Evolutionary conservation across 2,888 invertebrate species (phyloP).

Genomic region (Troides oblongomaculatus): DNA sequence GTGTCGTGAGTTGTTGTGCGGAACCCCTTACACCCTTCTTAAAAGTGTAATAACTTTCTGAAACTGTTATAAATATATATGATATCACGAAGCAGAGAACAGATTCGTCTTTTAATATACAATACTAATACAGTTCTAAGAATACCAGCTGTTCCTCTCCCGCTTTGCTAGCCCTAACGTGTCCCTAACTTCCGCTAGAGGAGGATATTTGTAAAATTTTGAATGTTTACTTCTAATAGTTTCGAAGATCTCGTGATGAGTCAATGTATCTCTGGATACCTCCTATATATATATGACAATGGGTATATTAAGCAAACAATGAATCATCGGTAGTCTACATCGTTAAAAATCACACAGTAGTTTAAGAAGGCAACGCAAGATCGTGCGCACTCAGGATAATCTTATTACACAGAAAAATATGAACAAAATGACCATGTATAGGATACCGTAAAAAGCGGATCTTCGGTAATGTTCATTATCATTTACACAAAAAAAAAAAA

Average conservation of each 20-base stretch:
- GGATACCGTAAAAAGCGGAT: slow-evolving; percentile 8
- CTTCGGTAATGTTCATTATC: slow-evolving; percentile 2
- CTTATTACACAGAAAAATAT: slow-evolving; percentile 5
- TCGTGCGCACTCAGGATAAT: neutral
- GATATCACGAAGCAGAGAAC: neutral
- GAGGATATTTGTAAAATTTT: too few species aligned
- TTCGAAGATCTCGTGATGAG: too few species aligned
- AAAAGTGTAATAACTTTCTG: neutral
- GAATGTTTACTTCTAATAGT: too few species aligned
- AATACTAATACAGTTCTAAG: neutral
- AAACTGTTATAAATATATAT: neutral
- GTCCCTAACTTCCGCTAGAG: too few species aligned
- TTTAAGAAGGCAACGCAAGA: neutral
- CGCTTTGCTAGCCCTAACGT: too few species aligned
- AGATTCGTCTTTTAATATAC: neutral
- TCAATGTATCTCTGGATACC: too few species aligned
- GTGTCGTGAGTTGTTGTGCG: too few species aligned
- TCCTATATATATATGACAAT: too few species aligned
- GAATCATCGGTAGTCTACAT: too few species aligned
- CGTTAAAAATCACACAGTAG: too few species aligned
- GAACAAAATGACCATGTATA: slow-evolving; percentile 4
- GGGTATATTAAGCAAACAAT: too few species aligned
- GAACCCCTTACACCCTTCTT: neutral
- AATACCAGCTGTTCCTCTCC: too few species aligned
- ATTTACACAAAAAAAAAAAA: slow-evolving; percentile 9